A percentile compares a stretch with the other conserved stretches of the same genome.
These are phyloP conservation scores for Jaculus jaculus DNA, from an alignment of 2,113 vertebrate genomes.

Conservation along the genomic window DNA sequence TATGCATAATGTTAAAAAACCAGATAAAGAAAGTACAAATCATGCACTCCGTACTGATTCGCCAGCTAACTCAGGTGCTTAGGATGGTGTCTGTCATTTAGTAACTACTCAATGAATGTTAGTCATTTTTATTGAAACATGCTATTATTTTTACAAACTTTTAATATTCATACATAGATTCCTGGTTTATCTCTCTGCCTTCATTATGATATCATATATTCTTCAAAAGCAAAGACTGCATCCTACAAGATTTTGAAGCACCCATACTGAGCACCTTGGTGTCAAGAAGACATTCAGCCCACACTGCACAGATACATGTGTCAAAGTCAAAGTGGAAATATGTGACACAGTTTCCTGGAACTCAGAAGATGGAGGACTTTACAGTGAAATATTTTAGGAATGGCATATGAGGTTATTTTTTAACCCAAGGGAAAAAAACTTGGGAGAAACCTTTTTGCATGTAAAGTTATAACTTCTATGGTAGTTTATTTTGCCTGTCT, in stretches of 20 bases:
- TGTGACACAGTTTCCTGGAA: neutral
- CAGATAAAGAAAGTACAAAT: neutral
- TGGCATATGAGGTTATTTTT: neutral
- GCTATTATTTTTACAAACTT: slow-evolving; percentile 10
- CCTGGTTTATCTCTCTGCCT: neutral
- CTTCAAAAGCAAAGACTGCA: neutral
- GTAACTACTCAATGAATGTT: slow-evolving; percentile 7
- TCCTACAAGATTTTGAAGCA: neutral
- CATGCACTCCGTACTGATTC: neutral
- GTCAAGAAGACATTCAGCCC: neutral
- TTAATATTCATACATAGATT: neutral
- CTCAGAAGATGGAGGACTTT: neutral
- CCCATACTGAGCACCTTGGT: neutral
- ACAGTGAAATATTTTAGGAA: neutral
- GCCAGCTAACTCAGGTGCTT: neutral
- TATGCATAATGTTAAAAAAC: too few relatives aligned
- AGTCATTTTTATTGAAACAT: neutral
- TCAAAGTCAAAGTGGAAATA: neutral
- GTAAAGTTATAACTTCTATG: neutral
- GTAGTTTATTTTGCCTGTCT: neutral
- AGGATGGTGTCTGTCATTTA: neutral
- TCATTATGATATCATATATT: neutral
- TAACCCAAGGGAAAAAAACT: neutral
- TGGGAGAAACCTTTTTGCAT: slow-evolving; percentile 3
- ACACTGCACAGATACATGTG: neutral